Evolutionary conservation across 2,888 invertebrate genomes (phyloP).

Genomic region (Theristus sp.): DNA sequence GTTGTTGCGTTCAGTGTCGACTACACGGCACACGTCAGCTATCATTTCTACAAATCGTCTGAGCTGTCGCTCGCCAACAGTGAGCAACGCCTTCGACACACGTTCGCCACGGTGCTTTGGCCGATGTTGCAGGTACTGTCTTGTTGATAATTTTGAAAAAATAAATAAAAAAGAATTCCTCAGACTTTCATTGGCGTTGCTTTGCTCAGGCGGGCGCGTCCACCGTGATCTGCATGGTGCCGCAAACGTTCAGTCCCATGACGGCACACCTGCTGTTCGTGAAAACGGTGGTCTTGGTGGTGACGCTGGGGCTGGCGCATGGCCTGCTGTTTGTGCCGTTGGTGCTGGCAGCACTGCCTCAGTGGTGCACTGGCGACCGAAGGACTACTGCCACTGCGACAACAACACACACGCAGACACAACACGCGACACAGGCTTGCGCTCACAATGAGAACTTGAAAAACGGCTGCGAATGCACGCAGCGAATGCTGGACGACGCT

Average conservation of each 20-base stretch:
- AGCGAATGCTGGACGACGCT: too few species aligned
- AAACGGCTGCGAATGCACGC: too few species aligned
- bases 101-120: not conserved
- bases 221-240: not conserved
- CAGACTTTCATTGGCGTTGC: too few species aligned
- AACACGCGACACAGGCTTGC: too few species aligned
- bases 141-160: too few species aligned
- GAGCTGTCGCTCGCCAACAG: not conserved
- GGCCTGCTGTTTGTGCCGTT: constrained; percentile 62
- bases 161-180: too few species aligned
- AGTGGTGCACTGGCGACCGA: not conserved
- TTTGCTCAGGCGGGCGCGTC: not conserved
- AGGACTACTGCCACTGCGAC: too few species aligned
- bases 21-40: not conserved
- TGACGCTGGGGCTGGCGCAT: constrained; percentile 76
- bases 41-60: not conserved
- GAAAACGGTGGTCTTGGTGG: constrained; percentile 80
- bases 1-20: not conserved
- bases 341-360: constrained; percentile 14
- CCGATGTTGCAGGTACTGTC: not conserved
- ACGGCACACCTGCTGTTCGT: constrained; percentile 44
- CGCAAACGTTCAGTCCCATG: constrained; percentile 2
- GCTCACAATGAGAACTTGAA: too few species aligned
- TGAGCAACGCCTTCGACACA: not conserved
- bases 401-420: too few species aligned